Base-by-base conservation (phyloP, 2,888 invertebrate species). In the Xestia ashworthii region DNA sequence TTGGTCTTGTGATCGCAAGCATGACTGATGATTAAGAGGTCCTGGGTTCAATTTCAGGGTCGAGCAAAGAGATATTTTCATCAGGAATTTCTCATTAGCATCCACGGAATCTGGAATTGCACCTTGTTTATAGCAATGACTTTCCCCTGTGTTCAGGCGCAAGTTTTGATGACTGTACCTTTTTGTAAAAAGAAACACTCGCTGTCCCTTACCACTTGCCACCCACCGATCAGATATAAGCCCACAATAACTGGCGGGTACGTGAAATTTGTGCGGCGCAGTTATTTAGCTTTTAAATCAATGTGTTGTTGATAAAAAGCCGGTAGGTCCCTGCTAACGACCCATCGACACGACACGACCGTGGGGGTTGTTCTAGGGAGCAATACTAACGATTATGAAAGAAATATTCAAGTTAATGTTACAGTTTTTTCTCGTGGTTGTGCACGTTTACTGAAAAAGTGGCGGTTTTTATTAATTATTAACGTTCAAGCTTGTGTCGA, bases 291-390 rank as follows among this genome's bases (percentile, higher is more conserved):
- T 88, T 91, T 91, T 92, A 92, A 93, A 94, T 94, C 93, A 94
- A 93, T 93, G 93, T 89, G 90, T 87, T 90, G 89, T 89, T 93
- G 92, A 93, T 93, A 94, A 93, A 92, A 93, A 80, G 74, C 69
- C 80, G 58, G 84, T 85, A 88, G 84, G 86, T 87, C 76, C 80
- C 79, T 75, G 85, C 86, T 92, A 91, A 92, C 89, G 87, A 82
- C 82, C 81, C 65, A 79, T 70, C 81, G 84, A 84, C 93, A 93
- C 92, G 93, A 84, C 89, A 89, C 71, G 69, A 14, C 53, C 65
- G 60, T 62, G 68, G 71, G 82, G 80, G 74, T 62, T 65, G 68
- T 53, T 53, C 60, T 19, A 75, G 55, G 65, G 68, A 78, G 74
- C 38, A 46, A 50, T 38, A 62, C 66, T 53, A 50, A 60, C 75